Evolutionary conservation across 2,888 invertebrate genomes (phyloP).

Genomic region (Muscina levida): DNA sequence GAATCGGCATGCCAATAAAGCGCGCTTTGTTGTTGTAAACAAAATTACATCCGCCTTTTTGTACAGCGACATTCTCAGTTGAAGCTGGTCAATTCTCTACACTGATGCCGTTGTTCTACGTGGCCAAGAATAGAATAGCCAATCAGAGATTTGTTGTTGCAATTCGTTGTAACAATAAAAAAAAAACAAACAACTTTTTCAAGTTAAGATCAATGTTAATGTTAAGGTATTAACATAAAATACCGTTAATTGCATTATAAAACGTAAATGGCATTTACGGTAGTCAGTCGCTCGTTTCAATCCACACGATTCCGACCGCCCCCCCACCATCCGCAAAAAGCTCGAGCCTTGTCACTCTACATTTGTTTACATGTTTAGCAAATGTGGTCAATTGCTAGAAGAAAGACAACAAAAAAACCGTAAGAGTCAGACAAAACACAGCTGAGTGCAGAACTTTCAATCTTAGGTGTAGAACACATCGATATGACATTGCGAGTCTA

Average conservation of each 20-base stretch:
- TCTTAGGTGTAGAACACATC: not conserved
- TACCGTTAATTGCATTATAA: slow-evolving; percentile 75
- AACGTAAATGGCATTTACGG: slow-evolving; percentile 45
- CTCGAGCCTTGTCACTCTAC: not conserved
- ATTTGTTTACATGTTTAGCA: slow-evolving; percentile 52
- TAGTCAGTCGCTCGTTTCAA: slow-evolving; percentile 13
- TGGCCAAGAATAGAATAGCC: too few species aligned
- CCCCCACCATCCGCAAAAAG: not conserved
- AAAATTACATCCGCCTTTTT: too few species aligned
- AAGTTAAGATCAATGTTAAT: slow-evolving; percentile 78
- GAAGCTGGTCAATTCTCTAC: too few species aligned
- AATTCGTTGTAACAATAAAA: too few species aligned
- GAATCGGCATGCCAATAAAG: too few species aligned
- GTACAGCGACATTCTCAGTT: too few species aligned
- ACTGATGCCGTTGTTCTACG: too few species aligned
- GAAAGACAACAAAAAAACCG: not conserved
- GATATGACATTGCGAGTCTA: too few species aligned
- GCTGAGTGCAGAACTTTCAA: not conserved
- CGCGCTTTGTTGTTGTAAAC: too few species aligned
- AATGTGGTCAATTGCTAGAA: slow-evolving; percentile 53
- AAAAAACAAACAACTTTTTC: slow-evolving; percentile 47
- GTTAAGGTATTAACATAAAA: slow-evolving; percentile 77
- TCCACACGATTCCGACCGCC: not conserved
- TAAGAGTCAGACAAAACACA: too few species aligned
- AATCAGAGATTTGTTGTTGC: too few species aligned